These are phyloP conservation scores for Zaprionus kolodkinae DNA, from an alignment of 1,140 invertebrate species.

Conservation along the genomic window DNA sequence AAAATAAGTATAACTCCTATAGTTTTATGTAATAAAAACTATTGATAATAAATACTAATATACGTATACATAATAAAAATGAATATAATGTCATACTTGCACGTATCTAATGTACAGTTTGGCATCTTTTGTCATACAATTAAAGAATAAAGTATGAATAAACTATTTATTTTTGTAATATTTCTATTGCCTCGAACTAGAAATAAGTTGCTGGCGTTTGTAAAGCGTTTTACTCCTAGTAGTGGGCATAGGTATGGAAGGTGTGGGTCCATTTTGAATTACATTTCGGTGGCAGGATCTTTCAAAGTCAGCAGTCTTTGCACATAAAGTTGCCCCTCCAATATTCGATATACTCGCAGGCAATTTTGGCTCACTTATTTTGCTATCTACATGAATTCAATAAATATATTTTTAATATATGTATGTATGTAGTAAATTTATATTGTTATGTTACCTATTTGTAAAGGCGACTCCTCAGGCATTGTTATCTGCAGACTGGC, in stretches of 20 bases:
- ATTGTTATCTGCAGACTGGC: constrained; percentile 91
- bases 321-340: constrained; percentile 88
- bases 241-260: neutral
- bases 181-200: constrained; percentile 85
- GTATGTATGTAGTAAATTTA: too few relatives aligned
- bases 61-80: constrained; percentile 21
- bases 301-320: constrained; percentile 89
- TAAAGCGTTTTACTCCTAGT: constrained; percentile 86
- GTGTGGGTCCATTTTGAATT: constrained; percentile 1
- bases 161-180: neutral
- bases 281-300: constrained; percentile 85
- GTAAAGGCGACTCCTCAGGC: constrained; percentile 82
- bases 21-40: constrained; percentile 62
- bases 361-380: constrained; percentile 73
- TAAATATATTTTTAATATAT: too few relatives aligned
- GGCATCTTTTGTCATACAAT: neutral
- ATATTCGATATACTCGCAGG: constrained; percentile 88
- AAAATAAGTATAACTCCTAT: constrained; percentile 68
- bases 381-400: neutral
- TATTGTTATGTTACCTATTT: too few relatives aligned
- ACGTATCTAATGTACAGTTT: constrained; percentile 3
- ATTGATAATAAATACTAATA: constrained; percentile 46
- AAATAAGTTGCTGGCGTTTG: constrained; percentile 92
- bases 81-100: neutral
- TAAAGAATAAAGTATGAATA: neutral